Evolutionary conservation across 2,113 vertebrate species (phyloP).

Genomic region (Oceanites oceanicus): DNA sequence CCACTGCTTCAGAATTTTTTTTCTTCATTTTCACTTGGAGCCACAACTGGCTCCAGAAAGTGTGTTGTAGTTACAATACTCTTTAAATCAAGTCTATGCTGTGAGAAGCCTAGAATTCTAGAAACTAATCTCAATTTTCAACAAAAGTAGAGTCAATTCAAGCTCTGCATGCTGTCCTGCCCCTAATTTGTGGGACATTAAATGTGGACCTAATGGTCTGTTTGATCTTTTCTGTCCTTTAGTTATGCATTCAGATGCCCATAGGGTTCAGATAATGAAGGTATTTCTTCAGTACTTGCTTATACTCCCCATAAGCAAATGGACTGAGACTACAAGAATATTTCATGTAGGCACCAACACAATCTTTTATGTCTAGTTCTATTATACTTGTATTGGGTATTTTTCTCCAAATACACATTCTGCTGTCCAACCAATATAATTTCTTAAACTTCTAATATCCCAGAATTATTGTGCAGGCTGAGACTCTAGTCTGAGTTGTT

Average conservation of each 20-base stretch:
- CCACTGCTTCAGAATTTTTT: neutral
- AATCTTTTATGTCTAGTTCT: neutral
- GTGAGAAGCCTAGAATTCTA: neutral
- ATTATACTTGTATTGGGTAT: neutral
- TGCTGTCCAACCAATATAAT: neutral
- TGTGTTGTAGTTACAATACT: neutral
- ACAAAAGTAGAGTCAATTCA: neutral
- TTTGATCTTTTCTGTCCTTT: neutral
- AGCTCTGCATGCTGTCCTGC: neutral
- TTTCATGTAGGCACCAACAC: neutral
- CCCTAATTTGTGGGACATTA: neutral
- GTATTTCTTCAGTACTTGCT: neutral
- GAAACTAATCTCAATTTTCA: neutral
- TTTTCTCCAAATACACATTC: neutral
- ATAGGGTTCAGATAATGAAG: neutral
- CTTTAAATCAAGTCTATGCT: neutral
- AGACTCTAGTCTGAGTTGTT: neutral
- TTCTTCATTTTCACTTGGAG: neutral
- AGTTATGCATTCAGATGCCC: neutral
- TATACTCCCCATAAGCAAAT: neutral
- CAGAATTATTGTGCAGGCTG: neutral
- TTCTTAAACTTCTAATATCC: neutral
- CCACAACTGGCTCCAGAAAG: neutral
- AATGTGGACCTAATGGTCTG: neutral
- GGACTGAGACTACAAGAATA: neutral